Evolutionary conservation across 2,113 vertebrate species (phyloP).

Genomic region (Romanogobio albipinnatus): DNA sequence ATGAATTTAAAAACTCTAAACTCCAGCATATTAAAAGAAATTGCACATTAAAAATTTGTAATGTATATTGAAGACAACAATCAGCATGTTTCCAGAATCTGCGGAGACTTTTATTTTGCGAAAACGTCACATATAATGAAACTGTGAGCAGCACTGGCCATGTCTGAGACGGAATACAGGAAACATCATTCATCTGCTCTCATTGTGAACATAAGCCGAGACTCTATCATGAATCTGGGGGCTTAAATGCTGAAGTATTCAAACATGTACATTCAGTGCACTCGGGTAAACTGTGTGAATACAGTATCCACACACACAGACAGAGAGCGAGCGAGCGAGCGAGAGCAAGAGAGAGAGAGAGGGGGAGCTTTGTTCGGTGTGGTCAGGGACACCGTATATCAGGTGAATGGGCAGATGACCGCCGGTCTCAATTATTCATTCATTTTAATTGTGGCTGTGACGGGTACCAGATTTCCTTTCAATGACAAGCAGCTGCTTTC

Average conservation of each 20-base stretch:
- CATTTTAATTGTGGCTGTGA: constrained; percentile 40
- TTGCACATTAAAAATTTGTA: too few species aligned
- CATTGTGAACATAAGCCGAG: constrained; percentile 2
- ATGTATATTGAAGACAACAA: neutral
- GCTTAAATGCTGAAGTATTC: constrained; percentile 8
- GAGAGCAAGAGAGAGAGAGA: too few species aligned
- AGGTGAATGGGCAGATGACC: constrained; percentile 52
- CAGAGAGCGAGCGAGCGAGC: too few species aligned
- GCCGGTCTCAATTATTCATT: constrained; percentile 52
- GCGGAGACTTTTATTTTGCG: neutral
- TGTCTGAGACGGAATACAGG: neutral
- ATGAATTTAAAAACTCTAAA: neutral
- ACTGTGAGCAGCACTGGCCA: neutral
- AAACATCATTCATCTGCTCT: constrained; percentile 18
- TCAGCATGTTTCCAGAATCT: neutral
- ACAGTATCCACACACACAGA: constrained; percentile 4
- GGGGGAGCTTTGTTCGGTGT: constrained; percentile 15
- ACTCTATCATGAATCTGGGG: neutral
- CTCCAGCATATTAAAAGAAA: too few species aligned
- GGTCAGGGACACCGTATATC: constrained; percentile 38
- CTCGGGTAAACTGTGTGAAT: neutral
- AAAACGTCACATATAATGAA: neutral
- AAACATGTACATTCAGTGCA: neutral
- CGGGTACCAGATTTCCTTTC: constrained; percentile 17
- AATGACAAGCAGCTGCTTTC: constrained; percentile 43